Base-by-base conservation (phyloP, 2,888 invertebrate species). In the Metalampra italica region DNA sequence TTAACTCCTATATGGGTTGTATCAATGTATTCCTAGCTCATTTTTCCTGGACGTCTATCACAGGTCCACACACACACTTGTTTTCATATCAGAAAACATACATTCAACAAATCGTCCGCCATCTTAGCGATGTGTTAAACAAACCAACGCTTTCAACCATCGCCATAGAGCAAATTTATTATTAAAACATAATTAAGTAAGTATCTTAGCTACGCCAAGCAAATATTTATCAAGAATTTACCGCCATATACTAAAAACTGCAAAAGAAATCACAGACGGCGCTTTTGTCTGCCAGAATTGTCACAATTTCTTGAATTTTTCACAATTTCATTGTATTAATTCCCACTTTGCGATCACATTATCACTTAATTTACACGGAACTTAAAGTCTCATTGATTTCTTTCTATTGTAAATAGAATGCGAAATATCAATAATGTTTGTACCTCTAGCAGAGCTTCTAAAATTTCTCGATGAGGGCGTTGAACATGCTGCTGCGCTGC, bases 401-500 rank as follows among this genome's bases (percentile, higher is more conserved):
- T 3, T 22, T n/a, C n/a, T n/a, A n/a, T 22, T 22, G 22, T 22
- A 22, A 22, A n/a, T n/a, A n/a, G n/a, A 22, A 22, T 22, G 22
- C 5, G 34, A 15, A 41, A 29, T 41, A 44, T 49, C 44, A 43
- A 13, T 29, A 46, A 45, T 51, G 9, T 50, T n/a, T n/a, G 48
- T 67, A 68, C 67, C 66, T 67, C 60, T 47, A 38, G 55, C 51
- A 48, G 56, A 78, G 72, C 75, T 80, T 80, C 78, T 67, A 64
- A 71, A 68, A 74, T 79, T 75, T 75, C 76, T 72, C 80, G 78
- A 77, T 68, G 84, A 84, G 82, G 84, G 86, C 86, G 86, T 84
- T 66, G 22, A 22, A 22, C 22, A 22, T 22, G 22, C 22, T 53
- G 83, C 84, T n/a, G 67, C 60, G 43, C 43, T 53, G 83, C 84